phyloP scores from a whole-genome alignment of 53 echinoderm and acorn worm genomes.

The Echinarachnius parma region DNA sequence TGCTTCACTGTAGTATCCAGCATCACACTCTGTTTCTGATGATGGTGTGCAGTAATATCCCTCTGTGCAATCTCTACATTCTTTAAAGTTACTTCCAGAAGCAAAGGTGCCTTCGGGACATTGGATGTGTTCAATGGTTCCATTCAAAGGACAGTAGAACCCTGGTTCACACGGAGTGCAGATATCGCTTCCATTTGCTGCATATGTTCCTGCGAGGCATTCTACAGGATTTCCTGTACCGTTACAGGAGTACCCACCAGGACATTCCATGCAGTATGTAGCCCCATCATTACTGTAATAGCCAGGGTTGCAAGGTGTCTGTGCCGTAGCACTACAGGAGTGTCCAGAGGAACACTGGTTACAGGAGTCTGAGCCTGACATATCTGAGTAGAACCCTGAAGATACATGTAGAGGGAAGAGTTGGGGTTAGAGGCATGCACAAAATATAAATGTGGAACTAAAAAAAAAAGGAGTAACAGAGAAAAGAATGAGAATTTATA shows the following conservation, averaged over 20 bases:
- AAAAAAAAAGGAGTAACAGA: too few species aligned
- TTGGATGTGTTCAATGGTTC: conserved; percentile 48
- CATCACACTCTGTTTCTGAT: conserved; percentile 55
- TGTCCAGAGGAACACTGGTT: conserved; percentile 66
- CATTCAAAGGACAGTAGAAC: conserved; percentile 67
- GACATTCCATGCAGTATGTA: conserved; percentile 60
- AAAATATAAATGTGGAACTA: too few species aligned
- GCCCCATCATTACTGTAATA: conserved; percentile 70
- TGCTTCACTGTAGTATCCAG: conserved; percentile 74
- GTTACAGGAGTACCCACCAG: conserved; percentile 64
- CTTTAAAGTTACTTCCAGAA: conserved; percentile 16
- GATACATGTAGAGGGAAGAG: conserved; percentile 49
- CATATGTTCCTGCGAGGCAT: conserved; percentile 70
- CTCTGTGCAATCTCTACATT: conserved; percentile 63
- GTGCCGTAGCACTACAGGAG: conserved; percentile 60
- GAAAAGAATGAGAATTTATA: too few species aligned
- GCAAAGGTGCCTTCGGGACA: conserved; percentile 70
- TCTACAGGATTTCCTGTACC: conserved; percentile 50
- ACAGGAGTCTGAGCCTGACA: conserved; percentile 23
- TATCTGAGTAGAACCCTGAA: conserved; percentile 26
- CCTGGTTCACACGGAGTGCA: conserved; percentile 69
- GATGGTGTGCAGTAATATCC: conserved; percentile 72
- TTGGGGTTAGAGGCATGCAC: conserved; percentile 14
- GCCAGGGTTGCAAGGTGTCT: conserved; percentile 63
- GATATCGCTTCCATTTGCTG: conserved; percentile 62